Base-by-base conservation (phyloP, 1,140 invertebrate genomes). In the Drosophila pseudoananassae region DNA sequence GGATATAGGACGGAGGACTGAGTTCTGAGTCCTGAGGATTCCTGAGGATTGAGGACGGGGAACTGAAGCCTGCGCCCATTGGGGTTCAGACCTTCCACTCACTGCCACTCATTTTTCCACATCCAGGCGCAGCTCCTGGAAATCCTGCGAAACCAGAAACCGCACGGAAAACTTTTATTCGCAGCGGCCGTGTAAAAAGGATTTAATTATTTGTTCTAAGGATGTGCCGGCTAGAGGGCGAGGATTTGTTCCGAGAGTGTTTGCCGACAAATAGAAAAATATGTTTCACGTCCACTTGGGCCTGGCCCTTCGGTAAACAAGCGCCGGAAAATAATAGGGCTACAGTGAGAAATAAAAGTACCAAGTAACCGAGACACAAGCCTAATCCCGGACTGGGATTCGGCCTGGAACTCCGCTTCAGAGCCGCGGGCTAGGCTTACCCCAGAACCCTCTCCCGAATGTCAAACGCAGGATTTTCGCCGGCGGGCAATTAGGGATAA, bases 141-240 rank as follows among this genome's bases (percentile, higher is more conserved):
- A 76, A 84, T 73, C 68, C 82, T 57, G 51, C 56, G 65, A 54
- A 69, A 69, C 66, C 66, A 69, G 65, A 70, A 69, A 69, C 66
- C 66, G 51, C 64, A 70, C 47, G 45, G 40, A 55, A 55, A 70
- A 73, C 69, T 74, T 73, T 73, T 57, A 55, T 47, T 65, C 61
- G 59, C 73, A 77, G 80, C 74, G 78, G 72, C 82, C 78, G 82
- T 84, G 78, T 79, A 90, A 80, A 90, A 90, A 90, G 88, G 88
- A 90, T 90, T 90, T 90, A 90, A 90, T 90, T 90, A 90, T 90
- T 90, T 90, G 88, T 71, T 90, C 60, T 90, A 88, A 84, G 88
- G 88, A 90, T 90, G 64, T 80, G 54, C 65, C 65, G 61, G 59
- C 53, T 57, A 38, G 69, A 56, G 47, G 64, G 33, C 66, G 52